These are phyloP conservation scores for Oenanthe melanoleuca DNA, from an alignment of 2,113 vertebrate genomes.

Conservation along the genomic window DNA sequence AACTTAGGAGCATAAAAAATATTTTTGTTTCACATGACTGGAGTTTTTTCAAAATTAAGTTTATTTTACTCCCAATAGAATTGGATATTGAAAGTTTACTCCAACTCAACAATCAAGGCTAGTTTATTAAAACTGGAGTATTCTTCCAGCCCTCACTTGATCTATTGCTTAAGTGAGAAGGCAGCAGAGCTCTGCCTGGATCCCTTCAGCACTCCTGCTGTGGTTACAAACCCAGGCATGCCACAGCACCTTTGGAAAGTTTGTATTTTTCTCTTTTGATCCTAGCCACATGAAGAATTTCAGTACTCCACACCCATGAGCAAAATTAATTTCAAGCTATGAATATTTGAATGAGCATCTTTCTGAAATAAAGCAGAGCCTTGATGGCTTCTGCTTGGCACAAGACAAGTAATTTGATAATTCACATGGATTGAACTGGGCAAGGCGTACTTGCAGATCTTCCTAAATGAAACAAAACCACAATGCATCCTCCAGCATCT, in stretches of 20 bases:
- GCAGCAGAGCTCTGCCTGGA: not conserved
- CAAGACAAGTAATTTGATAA: not conserved
- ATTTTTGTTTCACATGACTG: not conserved
- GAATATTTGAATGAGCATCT: not conserved
- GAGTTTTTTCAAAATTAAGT: not conserved
- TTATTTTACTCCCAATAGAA: not conserved
- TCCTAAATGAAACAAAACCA: not conserved
- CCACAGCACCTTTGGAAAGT: not conserved
- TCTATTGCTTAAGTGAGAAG: not conserved
- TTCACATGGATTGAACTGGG: not conserved
- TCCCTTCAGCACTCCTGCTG: not conserved
- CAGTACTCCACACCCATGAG: not conserved
- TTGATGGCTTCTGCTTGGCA: not conserved
- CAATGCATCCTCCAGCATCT: not conserved
- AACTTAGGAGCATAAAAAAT: not conserved
- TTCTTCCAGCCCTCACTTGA: not conserved
- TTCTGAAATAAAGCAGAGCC: slow-evolving; percentile 8
- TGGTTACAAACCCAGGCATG: not conserved
- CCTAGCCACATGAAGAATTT: not conserved
- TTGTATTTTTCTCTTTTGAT: not conserved
- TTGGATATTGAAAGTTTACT: not conserved
- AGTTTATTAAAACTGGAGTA: not conserved
- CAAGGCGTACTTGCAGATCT: not conserved
- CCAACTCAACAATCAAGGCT: not conserved
- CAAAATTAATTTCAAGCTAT: not conserved